These are phyloP conservation scores for Pardalotus punctatus DNA, from an alignment of 2,113 vertebrate genomes.

Conservation along the genomic window DNA sequence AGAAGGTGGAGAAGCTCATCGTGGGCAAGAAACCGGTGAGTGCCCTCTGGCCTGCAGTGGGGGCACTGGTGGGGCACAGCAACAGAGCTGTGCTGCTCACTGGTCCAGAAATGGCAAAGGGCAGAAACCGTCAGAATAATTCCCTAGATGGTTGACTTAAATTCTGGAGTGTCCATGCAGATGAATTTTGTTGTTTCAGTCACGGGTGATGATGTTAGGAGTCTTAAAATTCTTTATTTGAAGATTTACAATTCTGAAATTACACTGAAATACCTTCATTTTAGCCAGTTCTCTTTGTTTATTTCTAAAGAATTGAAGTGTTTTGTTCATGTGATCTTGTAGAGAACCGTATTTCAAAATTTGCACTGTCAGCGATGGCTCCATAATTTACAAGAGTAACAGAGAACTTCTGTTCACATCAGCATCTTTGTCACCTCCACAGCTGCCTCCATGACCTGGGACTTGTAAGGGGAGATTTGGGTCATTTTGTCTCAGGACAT, in stretches of 20 bases:
- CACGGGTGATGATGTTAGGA: not conserved
- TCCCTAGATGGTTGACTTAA: not conserved
- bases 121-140: not conserved
- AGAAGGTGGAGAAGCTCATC: conserved; percentile 97
- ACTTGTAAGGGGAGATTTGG: not conserved
- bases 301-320: not conserved
- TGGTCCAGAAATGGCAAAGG: not conserved
- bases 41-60: not conserved
- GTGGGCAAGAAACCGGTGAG: conserved; percentile 96
- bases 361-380: not conserved
- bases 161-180: not conserved
- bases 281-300: not conserved
- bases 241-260: not conserved
- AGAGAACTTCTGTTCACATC: not conserved
- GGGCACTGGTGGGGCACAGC: not conserved
- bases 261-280: not conserved
- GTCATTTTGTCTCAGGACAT: not conserved
- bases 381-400: not conserved
- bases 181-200: not conserved
- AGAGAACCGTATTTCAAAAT: not conserved
- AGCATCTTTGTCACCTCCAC: not conserved
- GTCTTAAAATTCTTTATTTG: not conserved
- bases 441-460: not conserved
- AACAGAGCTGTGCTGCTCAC: not conserved
- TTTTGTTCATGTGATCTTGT: not conserved